Evolutionary conservation across 30 jellyfish, hydroid and myxozoan genomes (phyloP), one percentile per base, ranked within the genome.

Genomic region (Hydractinia symbiolongicarpus): DNA sequence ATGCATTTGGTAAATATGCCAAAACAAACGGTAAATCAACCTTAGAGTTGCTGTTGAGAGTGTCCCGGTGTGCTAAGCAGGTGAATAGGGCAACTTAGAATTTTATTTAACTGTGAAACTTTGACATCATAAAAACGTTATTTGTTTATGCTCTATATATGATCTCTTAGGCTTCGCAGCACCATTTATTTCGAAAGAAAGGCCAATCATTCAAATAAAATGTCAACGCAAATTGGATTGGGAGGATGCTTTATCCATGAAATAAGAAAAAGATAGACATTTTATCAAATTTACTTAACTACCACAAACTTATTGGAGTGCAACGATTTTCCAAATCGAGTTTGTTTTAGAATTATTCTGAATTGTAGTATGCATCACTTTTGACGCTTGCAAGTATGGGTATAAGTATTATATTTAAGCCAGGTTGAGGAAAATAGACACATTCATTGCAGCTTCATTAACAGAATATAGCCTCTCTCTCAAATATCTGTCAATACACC

Each of bases 61-160:
- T 82, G 67, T 52, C 54, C 44, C 50, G 49, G 9, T 71, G 81
- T 72, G 76, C 55, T 52, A 49, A 14, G 20, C 50, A 67, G 90
- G 87, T 10, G 90, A 87, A 17, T 82, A 70, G 76, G 53, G 53
- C 55, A n/a, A 9, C n/a, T 57, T 57, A 10, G n/a, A 57, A 57
- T 57, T 57, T 9, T n/a, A 57, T n/a, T 57, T n/a, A 57, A 57
- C n/a, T n/a, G n/a, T n/a, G 68, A 9, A 57, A n/a, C 68, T 9
- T n/a, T 57, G 68, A 57, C 68, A 57, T 9, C 13, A 57, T 9
- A n/a, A 9, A 57, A 57, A 57, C 10, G 10, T 10, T n/a, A 9
- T n/a, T n/a, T 57, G 10, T 10, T 57, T 57, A 57, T 57, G 68
- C n/a, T 57, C 68, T 57, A 57, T 57, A 57, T 57, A 57, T n/a